Evolutionary conservation across 2,888 invertebrate genomes (phyloP), one percentile per base, ranked within the genome.

Genomic region (Pyrgus malvae): DNA sequence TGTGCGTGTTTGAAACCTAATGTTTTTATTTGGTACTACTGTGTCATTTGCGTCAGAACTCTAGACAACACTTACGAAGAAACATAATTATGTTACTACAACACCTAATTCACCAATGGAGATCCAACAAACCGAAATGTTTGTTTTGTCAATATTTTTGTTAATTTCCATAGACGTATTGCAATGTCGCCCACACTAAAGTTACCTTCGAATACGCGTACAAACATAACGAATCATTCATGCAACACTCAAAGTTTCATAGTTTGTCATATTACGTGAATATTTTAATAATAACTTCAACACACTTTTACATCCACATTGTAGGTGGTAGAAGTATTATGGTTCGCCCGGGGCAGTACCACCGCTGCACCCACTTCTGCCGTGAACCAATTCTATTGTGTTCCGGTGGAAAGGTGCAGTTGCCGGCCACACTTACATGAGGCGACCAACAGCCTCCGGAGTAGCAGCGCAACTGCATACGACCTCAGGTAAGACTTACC

Each of bases 41-140:
- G 70, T 70, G 68, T 59, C 40, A 74, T 51, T 27, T 75, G 62
- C 77, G 75, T 79, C 78, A 78, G 53, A 3, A 23, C 59, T 48
- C 31, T 23, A 21, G n/a, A 29, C n/a, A 7, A 14, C 17, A 17
- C 12, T 31, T 21, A 33, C 21, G 14, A 40, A 40, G 16, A 33
- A 37, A 29, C 1, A 17, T 8, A n/a, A n/a, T 19, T 7, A 16
- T 23, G 8, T 11, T 5, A 17, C 25, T 42, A 31, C 42, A 40
- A 29, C 29, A 21, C 23, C 5, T 12, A 50, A 42, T 25, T 42
- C 9, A 35, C 50, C 35, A 8, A 17, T 25, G 23, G 38, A 44
- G 31, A 59, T 65, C 4, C 17, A 4, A 35, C 4, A 35, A n/a
- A n/a, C n/a, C n/a, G n/a, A n/a, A 35, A 35, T 35, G 4, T 16